Evolutionary conservation across 2,797 vertebrate genomes (phyloP), one percentile per base, ranked within the genome.

Genomic region (Gambelia wislizenii): DNA sequence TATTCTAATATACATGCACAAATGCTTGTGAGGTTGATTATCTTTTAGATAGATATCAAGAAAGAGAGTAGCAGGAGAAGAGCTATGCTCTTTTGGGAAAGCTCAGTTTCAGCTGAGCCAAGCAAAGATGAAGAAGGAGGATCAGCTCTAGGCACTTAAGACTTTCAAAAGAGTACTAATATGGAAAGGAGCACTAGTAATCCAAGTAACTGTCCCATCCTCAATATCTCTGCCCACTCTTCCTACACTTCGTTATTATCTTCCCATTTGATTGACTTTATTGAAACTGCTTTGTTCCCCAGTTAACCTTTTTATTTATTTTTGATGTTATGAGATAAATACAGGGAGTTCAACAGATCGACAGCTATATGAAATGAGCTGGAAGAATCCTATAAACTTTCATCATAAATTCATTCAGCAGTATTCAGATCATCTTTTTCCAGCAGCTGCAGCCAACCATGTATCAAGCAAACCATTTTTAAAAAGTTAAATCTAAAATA

Each of bases 231-330:
- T 22, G 3, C 67, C 77, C 44, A 88, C 80, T 83, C 85, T 91
- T 84, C 84, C 67, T 86, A 89, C 42, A 92, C 77, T 93, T 92
- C 91, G 93, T 91, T 93, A 77, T 96, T 93, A 94, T 91, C 88
- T 90, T 91, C 89, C 84, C 84, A 90, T 89, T 92, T 94, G 94
- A 91, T 91, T 94, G 92, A 93, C 87, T 95, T 89, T 92, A 94
- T 93, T 84, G 95, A 96, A 92, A 83, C 69, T 76, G 87, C 83
- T 90, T 81, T 90, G 70, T 75, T 79, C 67, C 49, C 85, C 59
- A 79, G 27, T 84, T 87, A 84, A 81, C 91, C 69, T 84, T 90
- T 94, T 94, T 89, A 56, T 91, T 89, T 82, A 27, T 64, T 79
- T 78, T 72, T n/a, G 74, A 83, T 47, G 20, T 49, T 49, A 64